phyloP scores from a whole-genome alignment of 2,113 vertebrate genomes.

The Pedionomus torquatus region DNA sequence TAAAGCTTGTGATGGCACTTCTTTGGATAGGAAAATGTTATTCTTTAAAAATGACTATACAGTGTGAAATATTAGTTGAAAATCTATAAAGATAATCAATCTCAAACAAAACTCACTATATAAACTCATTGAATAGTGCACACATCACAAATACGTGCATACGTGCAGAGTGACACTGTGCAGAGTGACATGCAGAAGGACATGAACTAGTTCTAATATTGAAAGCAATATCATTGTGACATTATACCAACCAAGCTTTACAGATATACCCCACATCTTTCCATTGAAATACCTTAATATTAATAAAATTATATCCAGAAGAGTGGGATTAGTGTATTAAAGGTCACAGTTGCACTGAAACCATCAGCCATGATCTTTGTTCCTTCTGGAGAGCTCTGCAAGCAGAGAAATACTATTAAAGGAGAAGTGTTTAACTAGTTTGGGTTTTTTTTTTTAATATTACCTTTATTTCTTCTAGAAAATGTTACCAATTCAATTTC shows the following conservation, averaged over 20 bases:
- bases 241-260: not conserved
- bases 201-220: not conserved
- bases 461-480: not conserved
- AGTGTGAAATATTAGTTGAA: not conserved
- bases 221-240: not conserved
- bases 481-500: not conserved
- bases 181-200: not conserved
- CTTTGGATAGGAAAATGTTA: not conserved
- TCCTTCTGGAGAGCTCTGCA: not conserved
- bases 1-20: not conserved
- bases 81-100: too few relatives aligned
- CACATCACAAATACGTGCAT: rapidly evolving
- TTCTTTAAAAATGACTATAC: not conserved
- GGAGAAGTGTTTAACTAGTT: not conserved
- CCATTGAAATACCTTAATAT: not conserved
- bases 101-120: not conserved
- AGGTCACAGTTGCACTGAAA: not conserved
- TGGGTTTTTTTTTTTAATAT: not conserved
- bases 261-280: not conserved
- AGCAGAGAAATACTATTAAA: not conserved
- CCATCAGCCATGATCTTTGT: not conserved
- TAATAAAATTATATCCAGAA: not conserved
- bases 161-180: not conserved
- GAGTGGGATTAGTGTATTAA: not conserved
- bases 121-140: not conserved